Percentiles rank a stretch among this genome's conserved stretches.
These are phyloP conservation scores for Napeogenes sylphis DNA, from an alignment of 2,888 invertebrate species.

Conservation along the genomic window DNA sequence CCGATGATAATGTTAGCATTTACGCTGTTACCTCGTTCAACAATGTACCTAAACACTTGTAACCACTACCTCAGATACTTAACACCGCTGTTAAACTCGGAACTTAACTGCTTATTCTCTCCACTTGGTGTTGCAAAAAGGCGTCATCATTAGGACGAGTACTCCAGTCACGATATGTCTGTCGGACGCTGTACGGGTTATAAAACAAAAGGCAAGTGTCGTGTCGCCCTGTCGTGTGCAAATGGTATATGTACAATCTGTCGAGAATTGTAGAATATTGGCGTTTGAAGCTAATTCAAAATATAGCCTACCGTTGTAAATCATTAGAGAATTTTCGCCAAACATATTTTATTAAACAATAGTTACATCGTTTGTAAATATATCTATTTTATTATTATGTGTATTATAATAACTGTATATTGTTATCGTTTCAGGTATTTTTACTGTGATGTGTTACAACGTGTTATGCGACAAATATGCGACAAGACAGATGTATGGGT, in stretches of 20 bases:
- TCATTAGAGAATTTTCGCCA: background rate
- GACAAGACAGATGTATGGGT: slow-evolving; percentile 98
- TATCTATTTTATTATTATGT: background rate
- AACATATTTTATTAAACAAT: background rate
- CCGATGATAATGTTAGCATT: slow-evolving; percentile 32
- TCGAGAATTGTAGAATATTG: background rate
- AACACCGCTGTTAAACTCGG: slow-evolving; percentile 40
- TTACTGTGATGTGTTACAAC: slow-evolving; percentile 99
- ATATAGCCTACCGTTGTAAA: background rate
- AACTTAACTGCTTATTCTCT: slow-evolving; percentile 47
- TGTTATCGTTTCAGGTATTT: slow-evolving; percentile 82
- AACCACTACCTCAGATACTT: slow-evolving; percentile 50
- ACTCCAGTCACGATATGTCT: slow-evolving; percentile 31
- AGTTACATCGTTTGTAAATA: background rate
- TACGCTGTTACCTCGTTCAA: slow-evolving; percentile 34
- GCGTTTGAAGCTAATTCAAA: background rate
- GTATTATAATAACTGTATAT: background rate
- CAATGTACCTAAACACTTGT: slow-evolving; percentile 39
- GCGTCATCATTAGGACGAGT: slow-evolving; percentile 36
- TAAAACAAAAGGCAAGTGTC: slow-evolving; percentile 46
- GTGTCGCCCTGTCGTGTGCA: slow-evolving; percentile 40
- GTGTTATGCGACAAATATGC: slow-evolving; percentile 99
- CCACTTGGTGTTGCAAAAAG: slow-evolving; percentile 38
- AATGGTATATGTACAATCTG: no score
- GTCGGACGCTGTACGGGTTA: slow-evolving; percentile 37